phyloP scores from a whole-genome alignment of 2,797 vertebrate species.

The Cyprinella venusta region DNA sequence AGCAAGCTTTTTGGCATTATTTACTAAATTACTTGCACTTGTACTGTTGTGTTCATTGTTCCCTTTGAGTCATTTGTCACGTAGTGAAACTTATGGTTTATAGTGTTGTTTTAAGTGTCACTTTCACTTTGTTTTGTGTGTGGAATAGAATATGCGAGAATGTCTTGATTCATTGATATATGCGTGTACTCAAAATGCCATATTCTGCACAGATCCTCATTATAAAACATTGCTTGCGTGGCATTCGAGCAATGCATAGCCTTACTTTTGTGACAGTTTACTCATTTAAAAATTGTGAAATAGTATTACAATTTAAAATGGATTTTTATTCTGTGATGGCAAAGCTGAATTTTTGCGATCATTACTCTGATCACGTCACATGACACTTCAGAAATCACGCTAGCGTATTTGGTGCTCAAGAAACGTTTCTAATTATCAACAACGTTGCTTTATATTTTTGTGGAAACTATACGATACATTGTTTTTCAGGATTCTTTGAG shows the following conservation, averaged over 20 bases:
- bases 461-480: not conserved
- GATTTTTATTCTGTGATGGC: not conserved
- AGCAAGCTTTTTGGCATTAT: constrained; percentile 11
- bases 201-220: constrained; percentile 8
- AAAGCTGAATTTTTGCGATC: not conserved
- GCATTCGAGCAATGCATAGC: not conserved
- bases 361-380: not conserved
- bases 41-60: not conserved
- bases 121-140: not conserved
- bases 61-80: not conserved
- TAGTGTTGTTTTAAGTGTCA: not conserved
- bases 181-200: not conserved
- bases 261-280: not conserved
- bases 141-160: not conserved
- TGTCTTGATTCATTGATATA: not conserved
- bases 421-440: not conserved
- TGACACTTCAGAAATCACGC: not conserved
- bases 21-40: constrained; percentile 4
- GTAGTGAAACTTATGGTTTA: not conserved
- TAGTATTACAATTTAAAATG: constrained; percentile 3
- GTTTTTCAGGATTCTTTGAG: not conserved
- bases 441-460: not conserved
- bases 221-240: not conserved
- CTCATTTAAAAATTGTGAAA: not conserved
- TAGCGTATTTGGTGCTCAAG: not conserved